These are phyloP conservation scores for Leptatherina wallacei DNA, from an alignment of 2,797 vertebrate species.

Conservation along the genomic window DNA sequence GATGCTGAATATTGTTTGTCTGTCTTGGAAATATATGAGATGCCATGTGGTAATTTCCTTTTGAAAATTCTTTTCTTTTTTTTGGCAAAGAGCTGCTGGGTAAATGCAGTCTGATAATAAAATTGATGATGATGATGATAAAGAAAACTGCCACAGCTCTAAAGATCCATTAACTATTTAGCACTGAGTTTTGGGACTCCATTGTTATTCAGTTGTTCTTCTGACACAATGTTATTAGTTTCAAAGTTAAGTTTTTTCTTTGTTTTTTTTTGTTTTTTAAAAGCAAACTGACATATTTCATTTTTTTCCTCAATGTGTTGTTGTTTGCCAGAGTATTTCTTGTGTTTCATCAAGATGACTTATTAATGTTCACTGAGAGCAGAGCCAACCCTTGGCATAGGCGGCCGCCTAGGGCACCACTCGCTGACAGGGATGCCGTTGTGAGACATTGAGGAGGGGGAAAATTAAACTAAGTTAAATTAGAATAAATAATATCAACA, in stretches of 20 bases:
- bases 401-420: too few species aligned
- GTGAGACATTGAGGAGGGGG: too few species aligned
- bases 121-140: conserved; percentile 18
- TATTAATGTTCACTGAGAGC: conserved; percentile 1
- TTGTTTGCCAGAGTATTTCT: not conserved
- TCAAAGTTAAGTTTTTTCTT: conserved; percentile 1
- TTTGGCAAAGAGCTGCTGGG: conserved; percentile 4
- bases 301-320: conserved; percentile 1
- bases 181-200: conserved; percentile 18
- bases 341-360: conserved; percentile 13
- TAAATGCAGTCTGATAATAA: conserved; percentile 20
- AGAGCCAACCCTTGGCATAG: too few species aligned
- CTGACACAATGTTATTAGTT: conserved; percentile 27
- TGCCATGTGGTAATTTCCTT: conserved; percentile 44
- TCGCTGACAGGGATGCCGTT: too few species aligned
- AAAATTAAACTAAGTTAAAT: too few species aligned
- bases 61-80: conserved; percentile 21
- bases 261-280: too few species aligned
- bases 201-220: conserved; percentile 22
- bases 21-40: conserved; percentile 48
- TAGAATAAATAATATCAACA: too few species aligned
- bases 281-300: not conserved
- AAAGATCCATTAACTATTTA: conserved; percentile 25
- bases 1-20: conserved; percentile 46
- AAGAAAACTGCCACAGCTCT: conserved; percentile 11